Percentiles rank a stretch among this genome's conserved stretches.
Evolutionary conservation across 2,888 invertebrate genomes (phyloP).

Genomic region (Leistus spinibarbis): DNA sequence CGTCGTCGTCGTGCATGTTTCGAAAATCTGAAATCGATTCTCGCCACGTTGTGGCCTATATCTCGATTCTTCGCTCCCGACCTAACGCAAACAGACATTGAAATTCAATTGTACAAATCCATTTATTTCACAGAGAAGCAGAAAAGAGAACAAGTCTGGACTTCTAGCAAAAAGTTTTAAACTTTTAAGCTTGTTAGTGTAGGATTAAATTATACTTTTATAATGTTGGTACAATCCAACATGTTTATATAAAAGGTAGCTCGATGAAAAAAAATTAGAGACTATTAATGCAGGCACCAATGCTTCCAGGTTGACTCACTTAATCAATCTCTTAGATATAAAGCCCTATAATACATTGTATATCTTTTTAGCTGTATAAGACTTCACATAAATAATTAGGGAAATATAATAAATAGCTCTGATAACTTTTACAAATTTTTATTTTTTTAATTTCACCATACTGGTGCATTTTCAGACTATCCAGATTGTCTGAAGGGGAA

Average conservation of each 20-base stretch:
- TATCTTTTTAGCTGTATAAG: too few relatives aligned
- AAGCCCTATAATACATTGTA: too few relatives aligned
- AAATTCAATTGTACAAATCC: neutral
- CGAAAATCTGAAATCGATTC: neutral
- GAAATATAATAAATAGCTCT: too few relatives aligned
- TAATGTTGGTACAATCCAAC: neutral
- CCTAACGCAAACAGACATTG: neutral
- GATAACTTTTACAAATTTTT: too few relatives aligned
- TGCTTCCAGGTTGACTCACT: too few relatives aligned
- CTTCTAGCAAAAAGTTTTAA: neutral
- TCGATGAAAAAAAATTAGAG: too few relatives aligned
- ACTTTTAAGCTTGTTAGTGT: neutral
- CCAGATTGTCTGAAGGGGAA: too few relatives aligned
- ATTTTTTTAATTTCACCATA: too few relatives aligned
- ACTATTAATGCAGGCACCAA: too few relatives aligned
- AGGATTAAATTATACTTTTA: neutral
- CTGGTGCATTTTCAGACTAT: too few relatives aligned
- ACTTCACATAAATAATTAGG: too few relatives aligned
- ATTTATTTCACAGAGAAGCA: neutral
- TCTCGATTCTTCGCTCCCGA: neutral
- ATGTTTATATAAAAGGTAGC: neutral
- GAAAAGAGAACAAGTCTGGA: neutral
- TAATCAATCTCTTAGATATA: too few relatives aligned
- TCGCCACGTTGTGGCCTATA: neutral
- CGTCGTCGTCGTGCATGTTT: neutral